A percentile compares a stretch with the other conserved stretches of the same genome.
These are phyloP conservation scores for Enoplosus armatus DNA, from an alignment of 2,797 vertebrate genomes.

Conservation along the genomic window DNA sequence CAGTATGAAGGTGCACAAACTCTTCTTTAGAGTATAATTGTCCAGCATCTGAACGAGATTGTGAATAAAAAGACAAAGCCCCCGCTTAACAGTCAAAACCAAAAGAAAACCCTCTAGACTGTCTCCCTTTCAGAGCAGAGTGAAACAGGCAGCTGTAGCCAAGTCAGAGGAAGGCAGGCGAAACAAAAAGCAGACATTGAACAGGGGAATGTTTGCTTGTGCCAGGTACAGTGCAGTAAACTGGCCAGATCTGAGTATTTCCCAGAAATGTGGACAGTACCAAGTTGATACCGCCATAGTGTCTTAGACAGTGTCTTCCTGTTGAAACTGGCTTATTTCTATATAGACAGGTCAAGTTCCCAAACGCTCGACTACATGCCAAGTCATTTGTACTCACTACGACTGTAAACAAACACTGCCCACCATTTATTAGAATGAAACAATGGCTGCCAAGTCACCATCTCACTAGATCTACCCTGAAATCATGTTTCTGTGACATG, in stretches of 20 bases:
- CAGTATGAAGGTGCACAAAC: no score
- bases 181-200: conserved; percentile 75
- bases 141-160: conserved; percentile 61
- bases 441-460: background rate
- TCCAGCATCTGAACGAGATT: conserved; percentile 53
- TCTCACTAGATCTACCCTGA: conserved; percentile 1
- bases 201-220: conserved; percentile 79
- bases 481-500: conserved; percentile 11
- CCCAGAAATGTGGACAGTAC: conserved; percentile 35
- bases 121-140: conserved; percentile 56
- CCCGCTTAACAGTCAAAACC: conserved; percentile 59
- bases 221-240: conserved; percentile 87
- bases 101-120: conserved; percentile 55
- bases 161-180: conserved; percentile 59
- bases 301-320: conserved; percentile 55
- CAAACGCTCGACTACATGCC: conserved; percentile 11
- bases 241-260: conserved; percentile 66
- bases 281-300: conserved; percentile 16
- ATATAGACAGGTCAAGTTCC: conserved; percentile 5
- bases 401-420: conserved; percentile 18
- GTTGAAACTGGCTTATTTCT: conserved; percentile 29
- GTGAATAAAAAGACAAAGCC: conserved; percentile 62
- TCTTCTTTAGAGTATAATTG: no score
- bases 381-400: conserved; percentile 4
- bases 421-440: conserved; percentile 29